Percentiles rank a stretch among this genome's conserved stretches.
These are phyloP conservation scores for Ophion slaviceki DNA, from an alignment of 2,888 invertebrate genomes.

Conservation along the genomic window DNA sequence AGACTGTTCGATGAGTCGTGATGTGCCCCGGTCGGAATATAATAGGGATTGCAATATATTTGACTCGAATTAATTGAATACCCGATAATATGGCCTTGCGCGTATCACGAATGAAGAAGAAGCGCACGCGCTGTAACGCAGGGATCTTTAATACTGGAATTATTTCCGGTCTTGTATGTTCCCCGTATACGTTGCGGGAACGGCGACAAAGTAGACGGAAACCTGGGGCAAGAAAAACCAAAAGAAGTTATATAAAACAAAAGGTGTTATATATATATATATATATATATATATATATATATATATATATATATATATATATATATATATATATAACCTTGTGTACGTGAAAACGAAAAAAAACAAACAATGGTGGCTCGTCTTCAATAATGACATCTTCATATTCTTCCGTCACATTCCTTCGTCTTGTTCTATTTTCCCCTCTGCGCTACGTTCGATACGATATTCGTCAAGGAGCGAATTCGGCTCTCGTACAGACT, in stretches of 20 bases:
- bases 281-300: background rate
- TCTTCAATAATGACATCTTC: conserved; percentile 46
- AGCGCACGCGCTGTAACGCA: background rate
- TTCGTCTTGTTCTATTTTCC: background rate
- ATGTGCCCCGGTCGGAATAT: conserved; percentile 40
- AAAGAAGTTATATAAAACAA: conserved; percentile 52
- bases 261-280: background rate
- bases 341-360: conserved; percentile 62
- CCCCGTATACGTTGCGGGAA: conserved; percentile 14
- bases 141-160: conserved; percentile 35
- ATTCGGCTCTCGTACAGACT: background rate
- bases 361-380: conserved; percentile 32
- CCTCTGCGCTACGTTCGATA: background rate
- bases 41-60: conserved; percentile 24
- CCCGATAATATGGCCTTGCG: conserved; percentile 1
- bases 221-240: conserved; percentile 33
- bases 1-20: conserved; percentile 58
- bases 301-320: conserved; percentile 22
- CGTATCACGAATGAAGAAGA: conserved; percentile 32
- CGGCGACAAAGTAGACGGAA: conserved; percentile 48
- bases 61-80: conserved; percentile 34
- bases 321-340: conserved; percentile 60
- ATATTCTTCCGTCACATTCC: conserved; percentile 37
- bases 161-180: conserved; percentile 37
- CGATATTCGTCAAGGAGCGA: background rate